Evolutionary conservation across 2,113 vertebrate species (phyloP), one percentile per base, ranked within the genome.

Genomic region (Aythya baeri): DNA sequence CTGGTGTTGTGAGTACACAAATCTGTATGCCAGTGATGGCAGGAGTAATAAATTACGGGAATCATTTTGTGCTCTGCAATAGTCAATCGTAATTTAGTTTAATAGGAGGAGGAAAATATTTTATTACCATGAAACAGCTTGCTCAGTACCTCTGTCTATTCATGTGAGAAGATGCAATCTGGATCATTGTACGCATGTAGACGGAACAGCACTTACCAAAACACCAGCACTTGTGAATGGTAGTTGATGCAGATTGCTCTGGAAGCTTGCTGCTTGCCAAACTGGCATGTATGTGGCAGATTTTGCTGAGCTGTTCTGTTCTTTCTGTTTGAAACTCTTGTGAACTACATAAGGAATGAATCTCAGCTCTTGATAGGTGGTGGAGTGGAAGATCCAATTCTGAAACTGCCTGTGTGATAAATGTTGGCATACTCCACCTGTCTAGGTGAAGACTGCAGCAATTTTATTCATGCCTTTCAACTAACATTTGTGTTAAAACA

Each of bases 271-370:
- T 73, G 10, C 25, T 2, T 0, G 62, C 41, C 34, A 59, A 73
- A 59, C 14, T 43, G 34, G 7, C 11, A 50, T 4, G 7, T 55
- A 25, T 0, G 1, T 58, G 55, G 31, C 1, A 2, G 26, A 31
- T 81, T 63, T 26, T 91, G 36, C 54, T 44, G 55, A 79, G 22
- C 22, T 55, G 61, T 21, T 8, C 38, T 49, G 10, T 38, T 84
- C 10, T 82, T 79, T 61, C 52, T 22, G 5, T 77, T 58, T 36
- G 46, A 72, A 81, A 52, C 36, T 46, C 10, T 27, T 29, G 38
- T 10, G 9, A 44, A 13, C 46, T 61, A 27, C 14, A 1, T 41
- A 38, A 80, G 4, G 13, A 66, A 44, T 31, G 25, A 75, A 87
- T 32, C 23, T 57, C 36, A 58, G 25, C 25, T 68, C 77, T 43